Evolutionary conservation across 2,113 vertebrate species (phyloP).

Genomic region (Apaloderma vittatum): DNA sequence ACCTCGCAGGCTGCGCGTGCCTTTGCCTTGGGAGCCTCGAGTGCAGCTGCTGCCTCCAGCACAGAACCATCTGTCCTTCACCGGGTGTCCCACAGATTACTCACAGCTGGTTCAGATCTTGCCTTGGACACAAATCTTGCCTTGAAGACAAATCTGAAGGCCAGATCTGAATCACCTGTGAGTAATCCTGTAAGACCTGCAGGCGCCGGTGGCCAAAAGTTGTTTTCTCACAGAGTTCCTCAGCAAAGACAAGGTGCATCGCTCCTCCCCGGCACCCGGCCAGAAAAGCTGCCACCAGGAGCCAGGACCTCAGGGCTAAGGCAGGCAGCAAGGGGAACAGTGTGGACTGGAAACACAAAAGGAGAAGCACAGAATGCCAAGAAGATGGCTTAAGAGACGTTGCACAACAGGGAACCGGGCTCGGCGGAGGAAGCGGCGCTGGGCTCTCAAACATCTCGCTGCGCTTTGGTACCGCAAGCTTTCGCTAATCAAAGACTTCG

Average conservation of each 20-base stretch:
- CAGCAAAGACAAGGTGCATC: neutral
- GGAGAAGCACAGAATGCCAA: neutral
- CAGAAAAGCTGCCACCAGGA: neutral
- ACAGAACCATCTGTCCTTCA: neutral
- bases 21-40: neutral
- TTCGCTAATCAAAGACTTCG: neutral
- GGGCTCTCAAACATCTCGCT: neutral
- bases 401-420: neutral
- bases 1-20: neutral
- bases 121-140: neutral
- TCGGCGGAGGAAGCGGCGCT: neutral
- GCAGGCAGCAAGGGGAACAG: neutral
- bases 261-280: neutral
- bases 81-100: neutral
- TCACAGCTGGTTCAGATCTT: neutral
- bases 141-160: neutral
- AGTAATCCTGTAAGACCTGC: neutral
- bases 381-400: neutral
- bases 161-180: neutral
- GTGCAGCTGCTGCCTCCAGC: neutral
- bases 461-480: rapidly evolving
- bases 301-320: neutral
- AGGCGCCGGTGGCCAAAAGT: neutral
- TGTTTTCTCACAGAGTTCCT: neutral
- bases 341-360: neutral